Percentiles rank a stretch among this genome's conserved stretches.
phyloP scores from a whole-genome alignment of 2,888 invertebrate genomes.

The Arrhopalites spinosus region DNA sequence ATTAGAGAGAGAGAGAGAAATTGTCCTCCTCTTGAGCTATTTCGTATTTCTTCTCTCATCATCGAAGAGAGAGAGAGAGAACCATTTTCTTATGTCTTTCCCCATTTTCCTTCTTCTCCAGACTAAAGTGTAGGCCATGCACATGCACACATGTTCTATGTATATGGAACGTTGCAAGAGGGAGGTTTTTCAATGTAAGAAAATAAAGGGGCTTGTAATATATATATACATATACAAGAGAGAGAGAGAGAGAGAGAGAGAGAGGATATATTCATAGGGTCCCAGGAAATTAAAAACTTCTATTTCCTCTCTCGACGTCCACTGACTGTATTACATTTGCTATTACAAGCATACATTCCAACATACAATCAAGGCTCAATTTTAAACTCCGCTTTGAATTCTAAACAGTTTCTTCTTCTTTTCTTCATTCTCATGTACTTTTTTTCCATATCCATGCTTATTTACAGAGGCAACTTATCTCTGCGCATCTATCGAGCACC shows the following conservation, averaged over 20 bases:
- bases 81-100: too few species aligned
- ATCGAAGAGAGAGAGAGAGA: background rate
- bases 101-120: too few species aligned
- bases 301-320: slow-evolving; percentile 37
- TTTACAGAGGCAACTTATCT: too few species aligned
- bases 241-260: background rate
- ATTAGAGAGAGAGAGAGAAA: background rate
- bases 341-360: slow-evolving; percentile 1
- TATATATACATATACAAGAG: too few species aligned
- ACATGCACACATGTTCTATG: too few species aligned
- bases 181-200: too few species aligned
- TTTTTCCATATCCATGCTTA: too few species aligned
- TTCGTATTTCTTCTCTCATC: background rate
- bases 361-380: slow-evolving; percentile 27
- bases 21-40: background rate
- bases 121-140: too few species aligned
- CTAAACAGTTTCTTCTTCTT: slow-evolving; percentile 21
- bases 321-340: slow-evolving; percentile 8
- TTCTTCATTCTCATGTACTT: background rate
- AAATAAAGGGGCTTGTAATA: too few species aligned
- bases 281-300: slow-evolving; percentile 44
- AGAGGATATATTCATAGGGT: slow-evolving; percentile 1
- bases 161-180: too few species aligned
- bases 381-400: slow-evolving; percentile 36
- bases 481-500: background rate